These are phyloP conservation scores for Phoenoteleia sp. DNA, from an alignment of 2,888 invertebrate genomes.

Conservation along the genomic window DNA sequence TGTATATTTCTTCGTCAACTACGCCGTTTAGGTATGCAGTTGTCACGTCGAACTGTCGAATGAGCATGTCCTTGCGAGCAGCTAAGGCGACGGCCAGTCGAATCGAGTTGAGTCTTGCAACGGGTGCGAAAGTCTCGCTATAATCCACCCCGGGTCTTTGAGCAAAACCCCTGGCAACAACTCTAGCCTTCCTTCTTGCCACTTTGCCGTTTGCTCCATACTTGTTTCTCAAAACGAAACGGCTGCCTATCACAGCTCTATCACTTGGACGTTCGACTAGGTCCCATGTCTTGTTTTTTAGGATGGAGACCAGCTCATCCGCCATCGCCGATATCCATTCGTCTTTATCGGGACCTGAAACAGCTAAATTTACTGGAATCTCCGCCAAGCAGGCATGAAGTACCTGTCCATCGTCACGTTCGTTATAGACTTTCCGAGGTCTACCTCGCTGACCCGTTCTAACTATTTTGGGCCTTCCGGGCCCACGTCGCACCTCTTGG, in stretches of 20 bases:
- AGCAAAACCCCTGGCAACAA: constrained; percentile 35
- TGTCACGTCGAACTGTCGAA: constrained; percentile 38
- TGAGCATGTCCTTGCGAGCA: not conserved
- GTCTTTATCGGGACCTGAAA: not conserved
- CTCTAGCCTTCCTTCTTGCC: constrained; percentile 27
- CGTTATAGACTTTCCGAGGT: constrained; percentile 11
- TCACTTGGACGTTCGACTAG: constrained; percentile 35
- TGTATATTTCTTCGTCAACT: constrained; percentile 33
- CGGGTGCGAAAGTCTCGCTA: constrained; percentile 29
- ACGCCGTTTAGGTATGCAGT: constrained; percentile 55
- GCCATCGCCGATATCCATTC: constrained; percentile 14
- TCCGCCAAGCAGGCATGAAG: not conserved
- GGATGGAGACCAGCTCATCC: constrained; percentile 14
- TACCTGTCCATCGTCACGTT: not conserved
- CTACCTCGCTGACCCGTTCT: constrained; percentile 16
- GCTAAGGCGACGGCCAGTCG: constrained; percentile 3
- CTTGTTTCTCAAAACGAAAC: constrained; percentile 24
- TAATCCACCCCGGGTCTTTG: constrained; percentile 31
- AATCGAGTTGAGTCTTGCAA: constrained; percentile 32
- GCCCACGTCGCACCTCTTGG: not conserved
- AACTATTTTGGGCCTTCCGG: constrained; percentile 8
- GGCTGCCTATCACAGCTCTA: constrained; percentile 26
- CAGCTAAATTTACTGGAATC: not conserved
- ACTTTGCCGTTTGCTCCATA: constrained; percentile 12
- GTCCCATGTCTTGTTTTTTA: constrained; percentile 32